A percentile compares a stretch with the other conserved stretches of the same genome.
These are phyloP conservation scores for Chrysocyon brachyurus DNA, from an alignment of 2,797 vertebrate species.

Conservation along the genomic window DNA sequence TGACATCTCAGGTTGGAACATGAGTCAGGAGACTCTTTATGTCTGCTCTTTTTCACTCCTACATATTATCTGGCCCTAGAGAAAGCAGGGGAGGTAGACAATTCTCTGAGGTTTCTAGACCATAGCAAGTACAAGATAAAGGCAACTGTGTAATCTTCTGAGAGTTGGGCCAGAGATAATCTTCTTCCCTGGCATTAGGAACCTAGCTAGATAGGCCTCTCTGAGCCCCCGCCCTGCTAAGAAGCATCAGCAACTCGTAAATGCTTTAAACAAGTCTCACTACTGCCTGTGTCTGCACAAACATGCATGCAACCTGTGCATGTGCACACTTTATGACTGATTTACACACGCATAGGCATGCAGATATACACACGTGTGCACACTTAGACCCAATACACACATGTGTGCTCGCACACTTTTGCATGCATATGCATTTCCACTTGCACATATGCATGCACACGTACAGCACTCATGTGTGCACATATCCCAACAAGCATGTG, in stretches of 20 bases:
- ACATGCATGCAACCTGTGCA: neutral
- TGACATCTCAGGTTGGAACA: neutral
- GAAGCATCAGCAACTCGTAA: neutral
- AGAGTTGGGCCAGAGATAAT: neutral
- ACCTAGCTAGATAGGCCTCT: neutral
- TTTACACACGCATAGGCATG: neutral
- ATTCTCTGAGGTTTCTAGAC: neutral
- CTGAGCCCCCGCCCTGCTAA: neutral
- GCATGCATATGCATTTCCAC: rapidly evolving
- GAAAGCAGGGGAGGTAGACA: neutral
- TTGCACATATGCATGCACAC: rapidly evolving
- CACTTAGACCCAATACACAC: neutral
- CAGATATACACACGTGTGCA: neutral
- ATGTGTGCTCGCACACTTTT: rapidly evolving
- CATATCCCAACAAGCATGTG: neutral
- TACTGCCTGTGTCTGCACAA: neutral
- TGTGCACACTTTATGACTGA: neutral
- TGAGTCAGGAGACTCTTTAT: neutral
- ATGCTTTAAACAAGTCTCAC: neutral
- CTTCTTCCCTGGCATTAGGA: too few relatives aligned
- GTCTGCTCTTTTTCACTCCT: neutral
- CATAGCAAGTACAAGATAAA: neutral
- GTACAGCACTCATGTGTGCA: neutral
- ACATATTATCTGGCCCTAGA: neutral
- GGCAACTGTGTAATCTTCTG: neutral